These are phyloP conservation scores for Pyrocoelia pectoralis DNA, from an alignment of 2,888 invertebrate species.

Conservation along the genomic window DNA sequence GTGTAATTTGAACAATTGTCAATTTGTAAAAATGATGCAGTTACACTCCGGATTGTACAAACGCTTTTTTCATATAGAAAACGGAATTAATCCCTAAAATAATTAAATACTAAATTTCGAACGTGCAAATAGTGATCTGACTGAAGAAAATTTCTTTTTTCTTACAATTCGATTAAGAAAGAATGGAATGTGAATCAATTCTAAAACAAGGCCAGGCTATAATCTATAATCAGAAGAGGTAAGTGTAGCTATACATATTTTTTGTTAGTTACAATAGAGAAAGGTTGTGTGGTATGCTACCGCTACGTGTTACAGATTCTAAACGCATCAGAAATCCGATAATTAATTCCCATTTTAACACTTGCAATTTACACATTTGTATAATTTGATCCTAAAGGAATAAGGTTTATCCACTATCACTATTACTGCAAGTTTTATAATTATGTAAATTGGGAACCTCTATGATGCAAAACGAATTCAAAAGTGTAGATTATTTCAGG, in stretches of 20 bases:
- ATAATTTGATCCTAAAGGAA: constrained; percentile 41
- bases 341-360: constrained; percentile 54
- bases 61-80: too few relatives aligned
- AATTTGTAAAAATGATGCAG: too few relatives aligned
- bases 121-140: too few relatives aligned
- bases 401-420: constrained; percentile 2
- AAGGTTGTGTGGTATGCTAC: constrained; percentile 50
- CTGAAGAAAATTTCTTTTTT: too few relatives aligned
- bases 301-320: constrained; percentile 51
- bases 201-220: constrained; percentile 38
- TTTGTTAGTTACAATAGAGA: constrained; percentile 48
- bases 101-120: too few relatives aligned
- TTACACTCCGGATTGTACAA: too few relatives aligned
- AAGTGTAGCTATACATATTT: constrained; percentile 45
- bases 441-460: constrained; percentile 2
- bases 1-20: too few relatives aligned
- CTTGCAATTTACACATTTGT: constrained; percentile 52
- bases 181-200: constrained; percentile 38
- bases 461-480: constrained; percentile 4
- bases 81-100: too few relatives aligned
- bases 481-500: neutral
- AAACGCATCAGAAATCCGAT: constrained; percentile 43
- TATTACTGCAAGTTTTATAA: neutral
- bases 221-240: constrained; percentile 41
- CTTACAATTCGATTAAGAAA: constrained; percentile 10